phyloP scores from a whole-genome alignment of 2,888 invertebrate genomes.

The Platycnemis pennipes region DNA sequence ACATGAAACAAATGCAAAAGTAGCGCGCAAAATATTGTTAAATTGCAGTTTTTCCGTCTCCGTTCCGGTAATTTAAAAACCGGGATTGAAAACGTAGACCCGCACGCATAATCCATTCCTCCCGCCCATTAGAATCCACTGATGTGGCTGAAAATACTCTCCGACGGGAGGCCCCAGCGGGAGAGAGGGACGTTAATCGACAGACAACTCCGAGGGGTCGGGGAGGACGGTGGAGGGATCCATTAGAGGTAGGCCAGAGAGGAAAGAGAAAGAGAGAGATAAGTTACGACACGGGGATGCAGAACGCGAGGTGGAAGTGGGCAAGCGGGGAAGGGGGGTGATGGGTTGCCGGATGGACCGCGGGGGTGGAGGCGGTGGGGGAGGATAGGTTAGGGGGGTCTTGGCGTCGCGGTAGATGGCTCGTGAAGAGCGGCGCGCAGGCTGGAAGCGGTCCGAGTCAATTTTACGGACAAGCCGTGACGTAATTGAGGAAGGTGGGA shows the following conservation, averaged over 20 bases:
- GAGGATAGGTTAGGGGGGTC: background rate
- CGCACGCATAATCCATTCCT: background rate
- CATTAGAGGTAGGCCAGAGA: background rate
- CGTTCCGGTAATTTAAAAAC: too few relatives aligned
- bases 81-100: too few relatives aligned
- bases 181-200: background rate
- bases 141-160: background rate
- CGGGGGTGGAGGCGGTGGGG: too few relatives aligned
- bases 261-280: background rate
- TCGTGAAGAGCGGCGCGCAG: constrained; percentile 30
- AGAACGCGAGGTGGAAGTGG: background rate
- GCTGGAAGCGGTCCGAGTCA: constrained; percentile 43
- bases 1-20: too few relatives aligned
- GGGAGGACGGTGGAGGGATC: background rate
- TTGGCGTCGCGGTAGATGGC: constrained; percentile 39
- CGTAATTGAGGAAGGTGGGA: constrained; percentile 28
- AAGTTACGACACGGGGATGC: background rate
- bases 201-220: background rate
- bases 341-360: background rate
- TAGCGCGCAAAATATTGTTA: too few relatives aligned
- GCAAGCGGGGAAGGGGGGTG: background rate
- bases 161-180: background rate
- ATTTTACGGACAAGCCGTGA: constrained; percentile 60
- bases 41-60: too few relatives aligned
- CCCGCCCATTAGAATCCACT: background rate